Conservation (phyloP, 2,113 vertebrate species). For the Neotoma lepida region DNA sequence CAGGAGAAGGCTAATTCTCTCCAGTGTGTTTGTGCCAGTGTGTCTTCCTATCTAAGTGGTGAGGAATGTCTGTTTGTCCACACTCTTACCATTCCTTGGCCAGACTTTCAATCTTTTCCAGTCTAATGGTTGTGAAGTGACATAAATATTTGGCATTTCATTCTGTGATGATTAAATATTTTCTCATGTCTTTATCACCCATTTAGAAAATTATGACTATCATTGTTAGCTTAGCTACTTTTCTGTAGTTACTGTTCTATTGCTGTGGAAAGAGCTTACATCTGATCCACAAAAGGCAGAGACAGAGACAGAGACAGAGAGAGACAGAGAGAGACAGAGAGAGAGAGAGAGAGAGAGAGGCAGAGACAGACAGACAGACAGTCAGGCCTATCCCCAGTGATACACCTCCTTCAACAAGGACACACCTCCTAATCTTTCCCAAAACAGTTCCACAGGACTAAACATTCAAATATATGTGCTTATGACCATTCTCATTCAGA, state of each 20-base stretch:
- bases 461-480: background rate
- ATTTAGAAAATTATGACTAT: background rate
- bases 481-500: background rate
- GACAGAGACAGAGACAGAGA: background rate
- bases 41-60: background rate
- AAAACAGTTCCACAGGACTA: background rate
- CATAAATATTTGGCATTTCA: conserved; percentile 14
- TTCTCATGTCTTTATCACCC: background rate
- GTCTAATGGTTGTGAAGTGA: background rate
- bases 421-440: background rate
- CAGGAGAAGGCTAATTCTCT: background rate
- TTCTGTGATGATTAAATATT: background rate
- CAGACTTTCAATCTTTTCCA: conserved; percentile 32
- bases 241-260: background rate
- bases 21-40: background rate
- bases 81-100: background rate
- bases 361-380: background rate
- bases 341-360: background rate
- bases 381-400: background rate
- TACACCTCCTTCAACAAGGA: background rate
- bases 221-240: background rate
- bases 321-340: background rate
- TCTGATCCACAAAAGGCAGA: background rate
- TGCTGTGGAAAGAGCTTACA: background rate
- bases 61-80: background rate